Percentiles rank a stretch among this genome's conserved stretches.
Conservation (phyloP, 2,888 invertebrate species). For the Cheilosia urbana region DNA sequence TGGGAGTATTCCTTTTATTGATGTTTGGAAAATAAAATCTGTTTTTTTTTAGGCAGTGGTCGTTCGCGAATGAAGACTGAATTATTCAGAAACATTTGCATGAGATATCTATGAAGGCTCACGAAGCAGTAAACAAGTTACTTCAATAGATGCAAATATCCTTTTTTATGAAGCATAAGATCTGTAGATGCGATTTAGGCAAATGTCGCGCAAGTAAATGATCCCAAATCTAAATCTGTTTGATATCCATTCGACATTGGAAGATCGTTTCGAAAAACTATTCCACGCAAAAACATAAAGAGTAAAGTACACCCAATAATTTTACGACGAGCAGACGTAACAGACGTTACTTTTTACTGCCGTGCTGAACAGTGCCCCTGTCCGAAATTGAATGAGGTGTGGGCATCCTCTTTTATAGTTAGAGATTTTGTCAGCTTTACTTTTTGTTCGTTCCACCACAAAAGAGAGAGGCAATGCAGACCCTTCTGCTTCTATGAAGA, state of each 20-base stretch:
- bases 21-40: slow-evolving; percentile 3
- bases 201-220: slow-evolving; percentile 23
- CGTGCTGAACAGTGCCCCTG: neutral
- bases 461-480: too few species aligned
- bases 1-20: neutral
- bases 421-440: neutral
- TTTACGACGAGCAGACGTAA: neutral
- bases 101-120: slow-evolving; percentile 4
- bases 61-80: slow-evolving; percentile 42
- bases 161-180: slow-evolving; percentile 45
- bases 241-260: slow-evolving; percentile 2
- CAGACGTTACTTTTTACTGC: neutral
- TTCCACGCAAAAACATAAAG: neutral
- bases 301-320: neutral
- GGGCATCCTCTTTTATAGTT: neutral
- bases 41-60: slow-evolving; percentile 32
- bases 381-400: neutral
- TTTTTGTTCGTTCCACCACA: neutral
- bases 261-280: neutral
- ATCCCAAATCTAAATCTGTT: slow-evolving; percentile 3
- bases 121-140: slow-evolving; percentile 34
- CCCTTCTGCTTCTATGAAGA: too few species aligned
- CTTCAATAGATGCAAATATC: slow-evolving; percentile 36
- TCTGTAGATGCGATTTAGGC: slow-evolving; percentile 18
- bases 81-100: slow-evolving; percentile 45